A percentile compares a stretch with the other conserved stretches of the same genome.
These are phyloP conservation scores for Drosophila nigrodunni DNA, from an alignment of 1,140 invertebrate genomes.

Conservation along the genomic window DNA sequence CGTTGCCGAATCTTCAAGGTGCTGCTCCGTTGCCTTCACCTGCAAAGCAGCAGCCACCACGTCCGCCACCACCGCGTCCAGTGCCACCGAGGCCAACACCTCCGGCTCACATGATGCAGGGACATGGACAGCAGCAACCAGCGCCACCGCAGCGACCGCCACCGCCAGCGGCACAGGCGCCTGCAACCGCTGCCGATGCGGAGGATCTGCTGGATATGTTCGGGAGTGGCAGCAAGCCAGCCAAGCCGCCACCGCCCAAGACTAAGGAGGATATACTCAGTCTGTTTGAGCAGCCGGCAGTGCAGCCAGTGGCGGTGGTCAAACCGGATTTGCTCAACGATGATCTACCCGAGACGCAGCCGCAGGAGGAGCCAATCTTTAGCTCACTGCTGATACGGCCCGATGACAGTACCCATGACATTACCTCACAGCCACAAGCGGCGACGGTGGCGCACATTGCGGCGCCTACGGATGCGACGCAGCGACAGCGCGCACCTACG, in stretches of 20 bases:
- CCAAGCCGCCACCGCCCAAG: conserved; percentile 84
- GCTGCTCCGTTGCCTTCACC: conserved; percentile 61
- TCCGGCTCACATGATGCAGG: conserved; percentile 65
- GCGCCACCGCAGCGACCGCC: conserved; percentile 62
- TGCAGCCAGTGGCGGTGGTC: conserved; percentile 59
- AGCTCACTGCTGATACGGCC: conserved; percentile 72
- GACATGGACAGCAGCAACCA: conserved; percentile 58
- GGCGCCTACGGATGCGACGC: conserved; percentile 49
- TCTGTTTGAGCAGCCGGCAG: conserved; percentile 86
- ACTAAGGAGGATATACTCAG: conserved; percentile 88
- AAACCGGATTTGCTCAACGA: conserved; percentile 86
- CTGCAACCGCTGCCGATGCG: conserved; percentile 45
- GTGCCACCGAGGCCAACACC: conserved; percentile 84
- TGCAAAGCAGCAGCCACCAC: conserved; percentile 71
- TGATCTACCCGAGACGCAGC: conserved; percentile 82
- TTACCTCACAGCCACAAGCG: conserved; percentile 75
- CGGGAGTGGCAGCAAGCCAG: conserved; percentile 68
- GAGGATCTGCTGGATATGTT: conserved; percentile 85
- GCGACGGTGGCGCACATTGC: conserved; percentile 57
- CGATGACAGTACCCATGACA: conserved; percentile 81
- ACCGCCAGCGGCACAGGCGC: conserved; percentile 54
- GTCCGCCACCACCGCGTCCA: conserved; percentile 83
- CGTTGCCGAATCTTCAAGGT: conserved; percentile 70
- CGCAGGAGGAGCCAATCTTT: conserved; percentile 70
- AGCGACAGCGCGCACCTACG: conserved; percentile 72